Evolutionary conservation across 1,140 invertebrate species (phyloP), one percentile per base, ranked within the genome.

Genomic region (Hormaphis cornu): DNA sequence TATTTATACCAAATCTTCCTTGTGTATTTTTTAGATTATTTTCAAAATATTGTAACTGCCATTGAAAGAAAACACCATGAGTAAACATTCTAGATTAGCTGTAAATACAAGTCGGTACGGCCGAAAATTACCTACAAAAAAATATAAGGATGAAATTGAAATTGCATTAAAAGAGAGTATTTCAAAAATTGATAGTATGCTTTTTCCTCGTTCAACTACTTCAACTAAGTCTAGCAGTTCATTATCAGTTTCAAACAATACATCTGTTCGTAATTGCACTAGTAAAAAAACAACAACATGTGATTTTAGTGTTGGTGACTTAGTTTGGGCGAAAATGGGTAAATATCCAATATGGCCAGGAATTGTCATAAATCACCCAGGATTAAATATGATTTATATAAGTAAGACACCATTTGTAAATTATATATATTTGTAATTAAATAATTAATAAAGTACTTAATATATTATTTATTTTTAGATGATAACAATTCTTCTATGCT

Each of bases 261-360:
- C n/a, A 33, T 33, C 5, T 33, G 9, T 33, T 35, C 18, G 24
- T 16, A 33, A 42, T 42, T 42, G 8, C 1, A 42, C 5, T 42
- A 2, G 3, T 0, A 8, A 8, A 24, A n/a, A 22, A 6, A 14
- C 6, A 8, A 26, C 28, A 40, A n/a, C 12, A 3, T 35, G n/a
- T 24, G 1, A 10, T 42, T 33, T 22, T 48, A 22, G 16, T 2
- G 8, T 48, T 16, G 61, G 61, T 50, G 61, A 66, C n/a, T 50
- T 66, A 9, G 61, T 66, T n/a, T 66, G 61, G 61, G 61, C 61
- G 1, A 66, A 66, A 22, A 50, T 37, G 1, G 61, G 44, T 9
- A 66, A 50, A n/a, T 66, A 33, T 35, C 61, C 61, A 1, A 3
- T 66, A 35, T 66, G 61, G 61, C 61, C 61, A 35, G 44, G 28